Evolutionary conservation across 2,113 vertebrate species (phyloP), one percentile per base, ranked within the genome.

Genomic region (Romanogobio albipinnatus): DNA sequence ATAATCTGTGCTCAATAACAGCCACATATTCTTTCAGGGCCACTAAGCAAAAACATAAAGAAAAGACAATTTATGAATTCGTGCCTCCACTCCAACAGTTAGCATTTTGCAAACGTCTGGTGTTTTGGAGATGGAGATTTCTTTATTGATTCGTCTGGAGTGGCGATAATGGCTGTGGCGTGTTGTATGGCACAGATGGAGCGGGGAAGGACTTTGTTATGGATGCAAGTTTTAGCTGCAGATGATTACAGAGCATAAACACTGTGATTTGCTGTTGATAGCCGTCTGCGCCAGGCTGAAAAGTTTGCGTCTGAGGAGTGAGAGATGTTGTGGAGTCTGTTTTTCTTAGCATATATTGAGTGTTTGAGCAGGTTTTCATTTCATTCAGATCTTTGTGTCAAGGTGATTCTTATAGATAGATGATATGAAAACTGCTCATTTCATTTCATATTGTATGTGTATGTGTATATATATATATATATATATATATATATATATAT

Each of bases 181-280:
- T 86, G 81, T 82, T 70, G 51, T n/a, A 80, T 73, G 51, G 47
- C 79, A 81, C 79, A 66, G 43, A 81, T 51, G 61, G 43, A n/a
- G 61, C 13, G 43, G 22, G 47, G 62, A 43, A 82, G 70, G 51
- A 61, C 62, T 87, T 87, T 17, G 56, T 82, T 82, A 82, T 85
- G 29, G 62, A 79, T 66, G 59, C 59, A 43, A 77, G 59, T 81
- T 86, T 83, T 76, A 76, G 66, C 47, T 76, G 64, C n/a, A 58
- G 33, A 86, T 75, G 64, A 88, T 84, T 88, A 81, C 73, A 45
- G 33, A 86, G 83, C 53, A 86, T 82, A 86, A 88, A 88, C 62
- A 88, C n/a, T 33, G 71, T 76, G 83, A 81, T 88, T 86, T 86
- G 70, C 80, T 84, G 59, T 71, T 79, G 82, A 73, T 87, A 10